Conservation (phyloP, 2,113 vertebrate species). For the Synodontis membranacea region DNA sequence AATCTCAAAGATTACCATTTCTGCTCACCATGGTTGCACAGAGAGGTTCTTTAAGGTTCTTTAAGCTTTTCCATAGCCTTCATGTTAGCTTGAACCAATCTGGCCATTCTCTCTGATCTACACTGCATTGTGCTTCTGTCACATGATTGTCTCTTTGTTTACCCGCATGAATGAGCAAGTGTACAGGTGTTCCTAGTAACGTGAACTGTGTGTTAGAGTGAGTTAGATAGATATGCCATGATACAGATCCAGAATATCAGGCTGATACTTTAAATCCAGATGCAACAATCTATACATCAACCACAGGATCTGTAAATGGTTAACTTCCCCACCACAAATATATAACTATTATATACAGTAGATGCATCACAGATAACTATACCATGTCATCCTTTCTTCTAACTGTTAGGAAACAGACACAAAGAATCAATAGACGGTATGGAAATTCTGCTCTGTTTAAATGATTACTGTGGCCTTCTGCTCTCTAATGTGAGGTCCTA, state of each 20-base stretch:
- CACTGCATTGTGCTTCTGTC: neutral
- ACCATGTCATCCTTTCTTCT: conserved; percentile 8
- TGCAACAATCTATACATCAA: neutral
- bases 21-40: neutral
- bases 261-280: neutral
- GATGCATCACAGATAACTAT: conserved; percentile 31
- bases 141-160: neutral
- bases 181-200: neutral
- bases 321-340: conserved; percentile 1
- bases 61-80: neutral
- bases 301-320: conserved; percentile 33
- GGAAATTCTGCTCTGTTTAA: conserved; percentile 23
- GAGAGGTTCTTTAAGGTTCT: neutral
- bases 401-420: conserved; percentile 28
- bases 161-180: neutral
- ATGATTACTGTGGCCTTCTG: neutral
- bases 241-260: neutral
- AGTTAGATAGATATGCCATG: neutral
- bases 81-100: neutral
- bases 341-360: conserved; percentile 4
- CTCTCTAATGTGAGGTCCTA: conserved; percentile 32
- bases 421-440: conserved; percentile 7
- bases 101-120: neutral
- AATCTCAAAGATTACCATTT: neutral
- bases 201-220: too few species aligned